Evolutionary conservation across 2,888 invertebrate species (phyloP).

Genomic region (Lissonota sp.): DNA sequence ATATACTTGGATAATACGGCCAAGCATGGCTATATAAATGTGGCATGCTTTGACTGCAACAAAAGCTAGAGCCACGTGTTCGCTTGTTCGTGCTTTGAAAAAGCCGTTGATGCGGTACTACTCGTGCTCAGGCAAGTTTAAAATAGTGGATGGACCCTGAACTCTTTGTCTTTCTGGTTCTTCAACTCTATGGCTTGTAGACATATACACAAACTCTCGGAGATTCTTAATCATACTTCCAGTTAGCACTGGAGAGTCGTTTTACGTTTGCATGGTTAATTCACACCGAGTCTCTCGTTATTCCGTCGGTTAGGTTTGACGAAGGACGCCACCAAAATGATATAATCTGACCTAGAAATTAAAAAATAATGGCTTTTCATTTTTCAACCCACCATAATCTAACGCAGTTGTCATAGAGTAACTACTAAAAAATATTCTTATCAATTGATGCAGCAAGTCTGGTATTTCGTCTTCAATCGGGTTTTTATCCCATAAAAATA

Average conservation of each 20-base stretch:
- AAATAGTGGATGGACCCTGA: background rate
- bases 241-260: background rate
- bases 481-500: no score
- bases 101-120: background rate
- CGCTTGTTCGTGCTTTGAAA: background rate
- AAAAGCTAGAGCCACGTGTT: slow-evolving; percentile 18
- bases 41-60: slow-evolving; percentile 5
- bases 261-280: background rate
- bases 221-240: slow-evolving; percentile 1
- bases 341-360: background rate
- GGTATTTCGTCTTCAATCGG: no score
- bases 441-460: no score
- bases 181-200: background rate
- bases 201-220: background rate
- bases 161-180: slow-evolving; percentile 9
- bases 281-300: background rate
- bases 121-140: slow-evolving; percentile 12
- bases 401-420: no score
- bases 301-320: background rate
- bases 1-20: slow-evolving; percentile 2
- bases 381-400: no score
- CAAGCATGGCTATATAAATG: background rate
- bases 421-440: no score
- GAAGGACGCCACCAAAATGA: background rate
- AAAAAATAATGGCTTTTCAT: no score